Evolutionary conservation across 2,113 vertebrate species (phyloP).

Genomic region (Platichthys stellatus): DNA sequence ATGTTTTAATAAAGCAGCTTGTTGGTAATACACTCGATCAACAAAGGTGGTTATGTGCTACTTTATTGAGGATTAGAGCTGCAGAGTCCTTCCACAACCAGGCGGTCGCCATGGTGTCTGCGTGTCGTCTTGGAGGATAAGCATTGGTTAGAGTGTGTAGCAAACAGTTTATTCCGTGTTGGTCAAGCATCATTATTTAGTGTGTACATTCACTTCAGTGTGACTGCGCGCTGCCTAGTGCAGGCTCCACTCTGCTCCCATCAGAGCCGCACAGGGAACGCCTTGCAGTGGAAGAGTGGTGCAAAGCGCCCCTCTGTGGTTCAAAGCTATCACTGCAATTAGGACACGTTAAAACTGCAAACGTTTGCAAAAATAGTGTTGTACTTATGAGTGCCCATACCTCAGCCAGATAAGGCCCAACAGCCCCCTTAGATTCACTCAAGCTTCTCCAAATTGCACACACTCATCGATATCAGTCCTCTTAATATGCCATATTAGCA

Average conservation of each 20-base stretch:
- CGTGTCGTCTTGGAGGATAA: background rate
- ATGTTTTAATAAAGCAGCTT: too few relatives aligned
- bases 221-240: too few relatives aligned
- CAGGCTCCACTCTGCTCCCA: background rate
- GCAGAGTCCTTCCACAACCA: background rate
- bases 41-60: too few relatives aligned
- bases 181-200: background rate
- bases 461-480: too few relatives aligned
- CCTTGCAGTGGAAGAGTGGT: background rate
- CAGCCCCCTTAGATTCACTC: too few relatives aligned
- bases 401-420: too few relatives aligned
- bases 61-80: too few relatives aligned
- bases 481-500: background rate
- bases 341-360: background rate
- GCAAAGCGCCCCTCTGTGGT: constrained; percentile 25
- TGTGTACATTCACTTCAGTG: background rate
- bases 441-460: too few relatives aligned
- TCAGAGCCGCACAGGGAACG: constrained; percentile 23
- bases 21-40: too few relatives aligned
- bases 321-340: background rate
- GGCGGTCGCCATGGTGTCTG: background rate
- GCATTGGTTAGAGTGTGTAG: background rate
- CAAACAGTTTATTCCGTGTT: background rate
- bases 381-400: too few relatives aligned
- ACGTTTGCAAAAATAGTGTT: too few relatives aligned